Percentiles rank a stretch among this genome's conserved stretches.
Evolutionary conservation across 2,797 vertebrate species (phyloP).

Genomic region (Rousettus madagascariensis): DNA sequence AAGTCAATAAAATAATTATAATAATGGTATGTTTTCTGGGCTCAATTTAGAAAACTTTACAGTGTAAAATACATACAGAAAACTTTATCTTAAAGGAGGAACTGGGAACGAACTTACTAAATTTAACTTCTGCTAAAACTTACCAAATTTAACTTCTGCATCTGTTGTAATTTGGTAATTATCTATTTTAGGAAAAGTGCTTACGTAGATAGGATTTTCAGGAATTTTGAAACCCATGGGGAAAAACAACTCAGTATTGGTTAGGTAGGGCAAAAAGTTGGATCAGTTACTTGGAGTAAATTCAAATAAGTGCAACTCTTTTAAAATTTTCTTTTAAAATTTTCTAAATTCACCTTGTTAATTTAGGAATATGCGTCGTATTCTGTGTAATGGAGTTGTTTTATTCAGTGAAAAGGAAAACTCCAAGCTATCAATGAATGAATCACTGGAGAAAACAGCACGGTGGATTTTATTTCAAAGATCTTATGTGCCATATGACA

Average conservation of each 20-base stretch:
- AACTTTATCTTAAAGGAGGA: background rate
- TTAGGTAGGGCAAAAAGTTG: background rate
- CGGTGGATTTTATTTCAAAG: background rate
- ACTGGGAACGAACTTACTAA: background rate
- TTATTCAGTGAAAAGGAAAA: background rate
- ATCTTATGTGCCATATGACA: background rate
- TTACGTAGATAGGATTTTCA: background rate
- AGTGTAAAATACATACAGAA: background rate
- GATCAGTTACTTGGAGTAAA: background rate
- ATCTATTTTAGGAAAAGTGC: background rate
- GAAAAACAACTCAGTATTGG: background rate
- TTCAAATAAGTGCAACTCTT: background rate
- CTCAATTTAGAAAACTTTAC: constrained; percentile 3
- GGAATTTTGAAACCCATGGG: background rate
- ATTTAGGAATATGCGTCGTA: background rate
- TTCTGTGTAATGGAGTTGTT: background rate
- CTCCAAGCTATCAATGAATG: background rate
- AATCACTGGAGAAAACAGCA: background rate
- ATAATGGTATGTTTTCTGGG: background rate
- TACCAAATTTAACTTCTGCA: background rate
- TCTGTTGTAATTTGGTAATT: constrained; percentile 14
- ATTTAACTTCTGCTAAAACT: background rate
- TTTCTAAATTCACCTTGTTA: background rate
- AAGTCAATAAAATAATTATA: background rate
- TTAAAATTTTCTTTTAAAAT: background rate